Evolutionary conservation across 2,888 invertebrate species (phyloP).

Genomic region (Geophilus truncorum): DNA sequence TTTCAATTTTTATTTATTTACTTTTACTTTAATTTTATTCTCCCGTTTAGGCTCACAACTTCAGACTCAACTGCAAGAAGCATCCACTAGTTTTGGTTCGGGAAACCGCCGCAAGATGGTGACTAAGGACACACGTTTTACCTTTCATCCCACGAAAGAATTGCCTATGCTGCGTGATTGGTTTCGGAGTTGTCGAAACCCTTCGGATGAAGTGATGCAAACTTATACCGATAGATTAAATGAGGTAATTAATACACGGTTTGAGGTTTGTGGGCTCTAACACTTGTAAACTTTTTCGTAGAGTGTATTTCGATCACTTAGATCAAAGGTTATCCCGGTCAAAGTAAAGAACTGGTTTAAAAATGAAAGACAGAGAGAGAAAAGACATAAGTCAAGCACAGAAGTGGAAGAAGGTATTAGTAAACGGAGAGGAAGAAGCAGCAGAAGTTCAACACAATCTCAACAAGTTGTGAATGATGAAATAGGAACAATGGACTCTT

Average conservation of each 20-base stretch:
- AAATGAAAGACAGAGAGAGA: slow-evolving; percentile 46
- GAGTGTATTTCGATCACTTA: slow-evolving; percentile 40
- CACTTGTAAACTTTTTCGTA: no score
- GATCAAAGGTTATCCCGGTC: slow-evolving; percentile 44
- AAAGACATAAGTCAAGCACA: not conserved
- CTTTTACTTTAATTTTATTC: not conserved
- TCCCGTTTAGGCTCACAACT: slow-evolving; percentile 32
- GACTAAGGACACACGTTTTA: slow-evolving; percentile 41
- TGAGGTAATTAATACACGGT: slow-evolving; percentile 39
- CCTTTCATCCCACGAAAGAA: slow-evolving; percentile 47
- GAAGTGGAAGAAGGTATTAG: not conserved
- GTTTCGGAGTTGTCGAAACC: slow-evolving; percentile 44
- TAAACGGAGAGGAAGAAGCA: not conserved
- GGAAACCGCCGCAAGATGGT: not conserved
- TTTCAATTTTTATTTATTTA: no score
- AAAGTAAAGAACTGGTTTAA: slow-evolving; percentile 49
- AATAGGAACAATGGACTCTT: no score
- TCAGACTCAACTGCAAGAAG: slow-evolving; percentile 29
- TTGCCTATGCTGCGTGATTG: slow-evolving; percentile 46
- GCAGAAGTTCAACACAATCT: not conserved
- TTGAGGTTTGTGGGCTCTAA: no score
- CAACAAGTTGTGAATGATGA: no score
- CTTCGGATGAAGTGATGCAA: slow-evolving; percentile 43
- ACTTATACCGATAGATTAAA: slow-evolving; percentile 46
- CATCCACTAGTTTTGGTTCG: not conserved